These are phyloP conservation scores for Nomada goodeniana DNA, from an alignment of 2,888 invertebrate species.

Conservation along the genomic window DNA sequence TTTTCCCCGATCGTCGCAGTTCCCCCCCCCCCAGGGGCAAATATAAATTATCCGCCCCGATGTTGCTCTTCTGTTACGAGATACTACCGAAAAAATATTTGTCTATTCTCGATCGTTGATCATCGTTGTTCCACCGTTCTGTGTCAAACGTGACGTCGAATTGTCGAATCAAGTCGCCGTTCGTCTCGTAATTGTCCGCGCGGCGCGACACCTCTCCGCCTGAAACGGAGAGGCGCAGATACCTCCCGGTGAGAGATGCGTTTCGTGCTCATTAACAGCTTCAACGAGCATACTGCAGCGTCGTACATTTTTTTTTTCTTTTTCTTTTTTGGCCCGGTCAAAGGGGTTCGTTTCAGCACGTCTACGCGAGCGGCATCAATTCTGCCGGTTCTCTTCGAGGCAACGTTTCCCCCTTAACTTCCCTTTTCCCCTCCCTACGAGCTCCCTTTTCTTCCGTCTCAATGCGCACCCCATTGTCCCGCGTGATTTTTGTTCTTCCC, in stretches of 20 bases:
- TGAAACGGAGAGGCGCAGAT: neutral
- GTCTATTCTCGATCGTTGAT: no score
- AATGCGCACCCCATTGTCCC: conserved; percentile 27
- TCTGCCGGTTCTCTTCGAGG: neutral
- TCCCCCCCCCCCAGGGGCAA: no score
- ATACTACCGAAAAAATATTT: no score
- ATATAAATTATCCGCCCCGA: no score
- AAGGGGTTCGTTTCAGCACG: conserved; percentile 40
- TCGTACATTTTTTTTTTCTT: neutral
- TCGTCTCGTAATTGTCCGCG: neutral
- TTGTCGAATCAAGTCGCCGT: neutral
- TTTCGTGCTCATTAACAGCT: conserved; percentile 35
- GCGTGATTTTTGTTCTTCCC: conserved; percentile 29
- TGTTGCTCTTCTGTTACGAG: no score
- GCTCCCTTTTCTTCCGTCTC: neutral
- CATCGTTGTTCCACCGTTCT: neutral
- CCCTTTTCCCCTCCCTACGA: neutral
- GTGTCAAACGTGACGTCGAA: neutral
- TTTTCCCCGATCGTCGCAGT: no score
- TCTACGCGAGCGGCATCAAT: neutral
- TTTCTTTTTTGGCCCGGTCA: neutral
- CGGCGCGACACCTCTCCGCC: neutral
- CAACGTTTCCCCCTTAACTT: neutral
- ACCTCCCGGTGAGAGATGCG: neutral
- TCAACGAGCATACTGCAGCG: conserved; percentile 29